Evolutionary conservation across 2,113 vertebrate genomes (phyloP), one percentile per base, ranked within the genome.

Genomic region (Pagrus major): DNA sequence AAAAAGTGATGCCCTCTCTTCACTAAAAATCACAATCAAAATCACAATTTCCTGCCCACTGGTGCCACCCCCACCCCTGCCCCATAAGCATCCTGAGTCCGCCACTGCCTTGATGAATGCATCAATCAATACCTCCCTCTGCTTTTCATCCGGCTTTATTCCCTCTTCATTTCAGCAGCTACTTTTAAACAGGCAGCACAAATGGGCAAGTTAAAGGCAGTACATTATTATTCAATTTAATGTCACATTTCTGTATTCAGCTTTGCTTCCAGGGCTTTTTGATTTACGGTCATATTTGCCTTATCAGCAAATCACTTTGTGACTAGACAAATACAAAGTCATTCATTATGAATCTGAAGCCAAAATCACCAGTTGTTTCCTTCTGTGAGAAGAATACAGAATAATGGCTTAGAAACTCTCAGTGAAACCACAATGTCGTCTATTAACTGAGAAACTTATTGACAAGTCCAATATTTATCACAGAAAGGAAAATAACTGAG

Each of bases 81-180:
- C n/a, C n/a, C n/a, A n/a, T n/a, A n/a, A n/a, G n/a, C n/a, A n/a
- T n/a, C n/a, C n/a, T n/a, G n/a, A n/a, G n/a, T n/a, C n/a, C n/a
- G n/a, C n/a, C n/a, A n/a, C n/a, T n/a, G n/a, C n/a, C n/a, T n/a
- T n/a, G n/a, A 76, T 68, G 52, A 85, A 69, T 72, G 47, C 71
- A 80, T 84, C 67, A 86, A 84, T 82, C 77, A 85, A 76, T 74
- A 79, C 44, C 39, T 56, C 23, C 42, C 25, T 49, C 41, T 44
- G 9, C 63, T 73, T 70, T 12, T 52, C 54, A 55, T 23, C 39
- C 47, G 51, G 52, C 18, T 73, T 71, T 78, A 66, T 71, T 59
- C 51, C 67, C 84, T 44, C 69, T 58, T 71, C 72, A 74, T 78
- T 78, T 75, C 41, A 85, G 49, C 64, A 70, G 41, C 35, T 58